Percentiles rank a stretch among this genome's conserved stretches.
Conservation (phyloP, 2,797 vertebrate species). For the Esox lucius region DNA sequence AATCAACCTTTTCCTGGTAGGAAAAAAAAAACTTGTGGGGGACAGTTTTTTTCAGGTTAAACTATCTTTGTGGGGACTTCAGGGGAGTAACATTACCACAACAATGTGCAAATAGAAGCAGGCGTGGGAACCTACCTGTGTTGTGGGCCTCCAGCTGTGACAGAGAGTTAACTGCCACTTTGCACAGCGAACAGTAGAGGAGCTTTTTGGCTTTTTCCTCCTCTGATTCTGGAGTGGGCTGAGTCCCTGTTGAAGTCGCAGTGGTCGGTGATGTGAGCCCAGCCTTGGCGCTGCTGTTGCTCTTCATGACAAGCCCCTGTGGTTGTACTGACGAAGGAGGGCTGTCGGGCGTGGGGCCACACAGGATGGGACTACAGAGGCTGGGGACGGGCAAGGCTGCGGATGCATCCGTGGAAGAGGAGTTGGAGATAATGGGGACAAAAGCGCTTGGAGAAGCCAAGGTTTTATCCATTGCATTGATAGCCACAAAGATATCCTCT, state of each 20-base stretch:
- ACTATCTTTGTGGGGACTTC: no score
- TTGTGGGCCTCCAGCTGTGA: constrained; percentile 97
- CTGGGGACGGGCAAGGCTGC: constrained; percentile 11
- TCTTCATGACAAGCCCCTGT: constrained; percentile 37
- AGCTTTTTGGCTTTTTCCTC: constrained; percentile 97
- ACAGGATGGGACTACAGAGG: constrained; percentile 50
- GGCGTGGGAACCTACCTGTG: constrained; percentile 74
- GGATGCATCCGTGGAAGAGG: constrained; percentile 25
- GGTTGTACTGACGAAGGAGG: constrained; percentile 56
- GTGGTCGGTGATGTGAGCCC: constrained; percentile 48
- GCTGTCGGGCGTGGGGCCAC: constrained; percentile 68
- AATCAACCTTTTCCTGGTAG: no score
- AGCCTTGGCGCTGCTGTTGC: constrained; percentile 55
- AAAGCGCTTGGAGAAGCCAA: constrained; percentile 31
- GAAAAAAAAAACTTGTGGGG: no score
- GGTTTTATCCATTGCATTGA: constrained; percentile 15
- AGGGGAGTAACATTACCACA: neutral
- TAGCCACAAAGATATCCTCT: constrained; percentile 36
- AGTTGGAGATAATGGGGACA: constrained; percentile 30
- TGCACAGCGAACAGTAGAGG: constrained; percentile 96
- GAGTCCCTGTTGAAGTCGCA: constrained; percentile 46
- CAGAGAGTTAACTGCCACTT: constrained; percentile 97
- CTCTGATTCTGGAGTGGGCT: constrained; percentile 80
- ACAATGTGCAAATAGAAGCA: neutral
- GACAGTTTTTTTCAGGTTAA: no score